Evolutionary conservation across 2,888 invertebrate genomes (phyloP).

Genomic region (Halictus ligatus): DNA sequence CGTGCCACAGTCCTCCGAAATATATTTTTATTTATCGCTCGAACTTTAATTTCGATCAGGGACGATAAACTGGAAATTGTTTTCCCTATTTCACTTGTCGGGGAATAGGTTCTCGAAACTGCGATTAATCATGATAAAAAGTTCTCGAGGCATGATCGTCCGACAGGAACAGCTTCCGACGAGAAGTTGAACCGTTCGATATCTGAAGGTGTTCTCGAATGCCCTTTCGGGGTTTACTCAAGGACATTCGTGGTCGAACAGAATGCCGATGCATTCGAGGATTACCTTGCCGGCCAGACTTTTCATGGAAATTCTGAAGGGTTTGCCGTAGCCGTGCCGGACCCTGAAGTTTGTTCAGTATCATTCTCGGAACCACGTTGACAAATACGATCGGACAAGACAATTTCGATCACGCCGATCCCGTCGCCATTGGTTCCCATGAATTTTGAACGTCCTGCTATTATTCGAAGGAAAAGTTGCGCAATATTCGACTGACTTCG

Average conservation of each 20-base stretch:
- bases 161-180: not conserved
- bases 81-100: not conserved
- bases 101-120: not conserved
- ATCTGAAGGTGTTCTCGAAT: constrained; percentile 56
- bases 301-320: constrained; percentile 45
- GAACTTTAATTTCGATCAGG: not conserved
- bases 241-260: constrained; percentile 33
- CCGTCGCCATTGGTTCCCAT: not conserved
- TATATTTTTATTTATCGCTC: not conserved
- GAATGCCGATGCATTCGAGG: constrained; percentile 45
- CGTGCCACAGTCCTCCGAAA: not conserved
- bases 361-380: constrained; percentile 13
- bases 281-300: constrained; percentile 41
- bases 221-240: constrained; percentile 47
- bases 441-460: not conserved
- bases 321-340: constrained; percentile 15
- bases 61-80: not conserved
- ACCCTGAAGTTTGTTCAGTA: constrained; percentile 29
- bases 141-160: not conserved
- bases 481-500: not conserved
- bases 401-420: constrained; percentile 22
- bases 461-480: not conserved
- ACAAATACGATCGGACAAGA: constrained; percentile 24
- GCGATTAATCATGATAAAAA: constrained; percentile 11
- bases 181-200: constrained; percentile 50